Percentiles rank a stretch among this genome's conserved stretches.
phyloP scores from a whole-genome alignment of 2,113 vertebrate genomes.

The Archilochus colubris region DNA sequence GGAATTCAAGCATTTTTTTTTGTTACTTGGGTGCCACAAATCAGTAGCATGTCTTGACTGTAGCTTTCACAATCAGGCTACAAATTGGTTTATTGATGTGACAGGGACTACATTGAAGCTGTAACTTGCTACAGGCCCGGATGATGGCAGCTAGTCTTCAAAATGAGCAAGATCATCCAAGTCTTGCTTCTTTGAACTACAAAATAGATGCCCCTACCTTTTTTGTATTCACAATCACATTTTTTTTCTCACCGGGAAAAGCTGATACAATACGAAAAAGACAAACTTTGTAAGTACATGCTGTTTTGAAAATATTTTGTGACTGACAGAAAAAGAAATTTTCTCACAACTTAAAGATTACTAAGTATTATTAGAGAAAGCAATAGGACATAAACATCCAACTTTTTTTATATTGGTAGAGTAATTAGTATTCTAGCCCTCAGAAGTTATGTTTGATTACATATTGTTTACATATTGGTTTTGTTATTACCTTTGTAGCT shows the following conservation, averaged over 20 bases:
- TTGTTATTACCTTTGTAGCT: background rate
- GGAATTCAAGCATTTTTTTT: background rate
- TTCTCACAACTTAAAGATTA: background rate
- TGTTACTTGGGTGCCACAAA: background rate
- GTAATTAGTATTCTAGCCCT: background rate
- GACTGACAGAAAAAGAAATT: background rate
- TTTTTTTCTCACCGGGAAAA: background rate
- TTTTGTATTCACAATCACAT: rapidly evolving
- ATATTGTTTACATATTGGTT: background rate
- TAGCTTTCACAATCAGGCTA: background rate
- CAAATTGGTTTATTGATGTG: background rate
- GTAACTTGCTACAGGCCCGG: background rate
- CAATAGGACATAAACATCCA: background rate
- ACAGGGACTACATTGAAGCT: background rate
- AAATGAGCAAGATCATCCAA: background rate
- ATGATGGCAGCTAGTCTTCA: background rate
- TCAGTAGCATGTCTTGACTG: background rate
- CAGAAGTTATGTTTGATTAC: background rate
- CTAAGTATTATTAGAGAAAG: background rate
- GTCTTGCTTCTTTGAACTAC: background rate
- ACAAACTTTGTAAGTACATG: background rate
- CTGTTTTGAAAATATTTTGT: background rate
- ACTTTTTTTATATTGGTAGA: background rate
- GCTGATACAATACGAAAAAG: background rate
- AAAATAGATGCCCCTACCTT: background rate